Evolutionary conservation across 2,797 vertebrate species (phyloP).

Genomic region (Sebastiscus tertius): DNA sequence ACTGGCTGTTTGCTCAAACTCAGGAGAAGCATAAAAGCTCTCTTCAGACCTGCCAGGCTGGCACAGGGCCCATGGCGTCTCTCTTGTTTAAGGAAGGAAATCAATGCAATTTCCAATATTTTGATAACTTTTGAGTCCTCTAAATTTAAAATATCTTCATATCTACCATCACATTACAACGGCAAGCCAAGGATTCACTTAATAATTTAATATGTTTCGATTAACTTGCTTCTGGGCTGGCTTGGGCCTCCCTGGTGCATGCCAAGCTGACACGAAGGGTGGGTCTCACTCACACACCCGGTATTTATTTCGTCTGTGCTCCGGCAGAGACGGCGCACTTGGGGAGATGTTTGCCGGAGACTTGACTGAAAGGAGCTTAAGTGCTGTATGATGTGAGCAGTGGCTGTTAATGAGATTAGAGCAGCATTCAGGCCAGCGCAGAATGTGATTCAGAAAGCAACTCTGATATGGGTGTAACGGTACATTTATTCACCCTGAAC

Average conservation of each 20-base stretch:
- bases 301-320: constrained; percentile 53
- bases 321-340: constrained; percentile 43
- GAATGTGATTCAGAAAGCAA: constrained; percentile 74
- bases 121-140: constrained; percentile 21
- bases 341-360: constrained; percentile 71
- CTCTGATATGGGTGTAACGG: constrained; percentile 33
- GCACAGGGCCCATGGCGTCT: neutral
- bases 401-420: constrained; percentile 81
- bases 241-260: constrained; percentile 10
- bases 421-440: constrained; percentile 69
- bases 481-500: constrained; percentile 26
- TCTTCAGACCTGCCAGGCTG: constrained; percentile 8
- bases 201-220: constrained; percentile 53
- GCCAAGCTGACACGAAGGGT: constrained; percentile 24
- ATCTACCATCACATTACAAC: constrained; percentile 2
- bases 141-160: constrained; percentile 26
- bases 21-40: constrained; percentile 32
- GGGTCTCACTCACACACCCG: constrained; percentile 22
- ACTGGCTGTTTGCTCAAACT: constrained; percentile 19
- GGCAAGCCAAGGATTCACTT: constrained; percentile 20
- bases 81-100: constrained; percentile 23
- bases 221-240: constrained; percentile 37
- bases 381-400: constrained; percentile 78
- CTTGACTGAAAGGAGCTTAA: constrained; percentile 80
- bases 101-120: constrained; percentile 32